These are phyloP conservation scores for Xestia c-nigrum DNA, from an alignment of 2,888 invertebrate species.

Conservation along the genomic window DNA sequence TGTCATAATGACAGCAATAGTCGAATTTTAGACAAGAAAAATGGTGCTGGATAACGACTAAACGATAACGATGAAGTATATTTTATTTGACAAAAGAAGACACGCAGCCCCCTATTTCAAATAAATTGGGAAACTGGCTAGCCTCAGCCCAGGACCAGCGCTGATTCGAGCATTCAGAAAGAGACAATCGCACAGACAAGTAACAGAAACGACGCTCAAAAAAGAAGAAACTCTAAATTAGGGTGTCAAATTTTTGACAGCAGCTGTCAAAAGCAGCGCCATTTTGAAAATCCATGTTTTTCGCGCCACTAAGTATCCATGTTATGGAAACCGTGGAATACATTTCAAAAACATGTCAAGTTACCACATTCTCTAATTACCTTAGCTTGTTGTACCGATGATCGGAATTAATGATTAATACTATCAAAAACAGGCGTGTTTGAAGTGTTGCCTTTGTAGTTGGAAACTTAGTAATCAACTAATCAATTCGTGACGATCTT, in stretches of 20 bases:
- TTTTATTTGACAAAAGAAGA: not conserved
- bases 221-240: not conserved
- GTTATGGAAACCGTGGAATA: conserved; percentile 9
- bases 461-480: conserved; percentile 53
- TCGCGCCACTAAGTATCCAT: not conserved
- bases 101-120: not conserved
- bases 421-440: conserved; percentile 77
- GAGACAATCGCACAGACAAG: not conserved
- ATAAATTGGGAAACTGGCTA: not conserved
- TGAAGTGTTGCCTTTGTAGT: conserved; percentile 63
- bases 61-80: not conserved
- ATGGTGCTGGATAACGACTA: not conserved
- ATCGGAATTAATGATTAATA: conserved; percentile 82
- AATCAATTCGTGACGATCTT: conserved; percentile 51
- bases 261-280: conserved; percentile 38
- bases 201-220: not conserved
- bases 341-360: conserved; percentile 76
- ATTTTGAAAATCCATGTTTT: conserved; percentile 18
- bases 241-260: conserved; percentile 14
- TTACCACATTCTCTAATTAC: conserved; percentile 80
- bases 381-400: conserved; percentile 76
- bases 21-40: not conserved
- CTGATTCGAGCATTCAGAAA: not conserved
- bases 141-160: not conserved
- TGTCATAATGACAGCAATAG: conserved; percentile 11